A percentile compares a stretch with the other conserved stretches of the same genome.
Evolutionary conservation across 2,888 invertebrate species (phyloP).

Genomic region (Plagodis pulveraria): DNA sequence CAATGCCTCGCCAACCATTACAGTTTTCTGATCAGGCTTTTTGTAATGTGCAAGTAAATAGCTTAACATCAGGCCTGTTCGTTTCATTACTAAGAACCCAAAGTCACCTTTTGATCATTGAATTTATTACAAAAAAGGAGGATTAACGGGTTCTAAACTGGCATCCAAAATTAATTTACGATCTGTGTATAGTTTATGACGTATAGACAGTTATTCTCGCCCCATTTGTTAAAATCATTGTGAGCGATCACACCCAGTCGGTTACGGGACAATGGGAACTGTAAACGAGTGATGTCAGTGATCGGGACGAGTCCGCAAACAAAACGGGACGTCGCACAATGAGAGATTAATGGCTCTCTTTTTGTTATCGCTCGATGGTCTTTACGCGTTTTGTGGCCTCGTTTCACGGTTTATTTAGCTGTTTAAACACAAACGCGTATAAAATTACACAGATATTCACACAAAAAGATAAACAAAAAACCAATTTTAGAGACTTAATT

Average conservation of each 20-base stretch:
- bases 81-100: no score
- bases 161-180: conserved; percentile 60
- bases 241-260: conserved; percentile 78
- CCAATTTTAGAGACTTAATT: conserved; percentile 27
- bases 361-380: conserved; percentile 78
- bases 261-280: conserved; percentile 73
- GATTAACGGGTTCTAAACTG: conserved; percentile 27
- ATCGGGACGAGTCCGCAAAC: conserved; percentile 77
- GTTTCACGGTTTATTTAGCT: conserved; percentile 80
- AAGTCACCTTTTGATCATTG: background rate
- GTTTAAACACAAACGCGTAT: conserved; percentile 74
- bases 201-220: conserved; percentile 72
- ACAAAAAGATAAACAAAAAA: conserved; percentile 56
- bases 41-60: background rate
- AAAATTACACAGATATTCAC: conserved; percentile 66
- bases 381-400: conserved; percentile 78
- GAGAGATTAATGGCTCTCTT: conserved; percentile 79
- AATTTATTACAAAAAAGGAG: conserved; percentile 2
- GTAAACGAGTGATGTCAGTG: conserved; percentile 67
- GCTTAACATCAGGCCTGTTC: no score
- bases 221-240: conserved; percentile 74
- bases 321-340: conserved; percentile 76
- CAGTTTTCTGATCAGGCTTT: background rate
- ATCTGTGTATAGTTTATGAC: conserved; percentile 72
- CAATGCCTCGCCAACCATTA: no score